Evolutionary conservation across 2,113 vertebrate genomes (phyloP), one percentile per base, ranked within the genome.

Genomic region (Turdus rufiventris): DNA sequence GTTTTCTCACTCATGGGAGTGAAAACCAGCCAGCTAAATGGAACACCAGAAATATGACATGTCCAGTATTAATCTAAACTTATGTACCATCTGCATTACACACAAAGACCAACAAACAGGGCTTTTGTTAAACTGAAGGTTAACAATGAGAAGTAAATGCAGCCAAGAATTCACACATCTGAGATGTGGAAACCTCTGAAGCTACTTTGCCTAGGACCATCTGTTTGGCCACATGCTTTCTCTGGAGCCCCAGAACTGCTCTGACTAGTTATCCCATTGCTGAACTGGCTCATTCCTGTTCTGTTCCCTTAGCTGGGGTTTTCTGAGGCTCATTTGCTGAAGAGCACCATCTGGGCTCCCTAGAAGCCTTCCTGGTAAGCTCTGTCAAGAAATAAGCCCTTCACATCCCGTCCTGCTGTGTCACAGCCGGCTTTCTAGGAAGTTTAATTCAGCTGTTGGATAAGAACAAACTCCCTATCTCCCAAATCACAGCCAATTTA

Each of bases 291-390:
- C 33, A 5, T 86, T 94, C 91, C 40, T 8, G 1, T 58, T 67
- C 6, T 4, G 17, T 78, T 86, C 72, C 61, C 43, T 88, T 68
- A 76, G 42, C 36, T 3, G 65, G 85, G 47, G 60, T 34, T 94
- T 91, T 78, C 67, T 58, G 40, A 74, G 47, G 29, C 67, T 89
- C 4, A 0, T 63, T 60, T 68, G 47, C 50, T 84, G 42, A 89
- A 85, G 80, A 61, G 42, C 80, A 91, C 80, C 91, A 89, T 93
- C 92, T 96, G 94, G 72, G 53, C 78, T 92, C 57, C 93, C 86
- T 84, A 87, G 65, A 93, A 92, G 45, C 80, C 73, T 91, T 93
- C 73, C 86, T 76, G 51, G 53, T 94, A 85, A 50, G 40, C 28
- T 81, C 73, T 78, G 20, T 33, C 4, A 18, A 85, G 66, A 5